Evolutionary conservation across 2,797 vertebrate genomes (phyloP), one percentile per base, ranked within the genome.

Genomic region (Coluber constrictor): DNA sequence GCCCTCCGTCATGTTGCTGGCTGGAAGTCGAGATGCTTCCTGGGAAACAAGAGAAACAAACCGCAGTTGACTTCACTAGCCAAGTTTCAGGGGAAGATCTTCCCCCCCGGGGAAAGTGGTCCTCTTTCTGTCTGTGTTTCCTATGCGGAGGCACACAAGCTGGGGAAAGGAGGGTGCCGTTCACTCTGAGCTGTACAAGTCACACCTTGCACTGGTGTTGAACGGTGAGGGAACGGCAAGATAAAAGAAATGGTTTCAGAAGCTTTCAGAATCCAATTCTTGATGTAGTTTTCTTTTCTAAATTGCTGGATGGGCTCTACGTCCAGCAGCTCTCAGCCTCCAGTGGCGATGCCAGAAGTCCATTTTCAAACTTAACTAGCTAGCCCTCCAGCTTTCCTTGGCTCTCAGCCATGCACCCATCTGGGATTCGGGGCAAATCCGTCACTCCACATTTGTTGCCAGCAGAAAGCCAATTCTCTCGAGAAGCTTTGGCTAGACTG

Each of bases 1-100:
- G 37, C 98, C 98, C 95, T 99, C 99, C 0, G 98, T 99, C 99
- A 99, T 99, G 61, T 96, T 98, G 95, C 57, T 12, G n/a, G 94
- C 95, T 96, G 96, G 96, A 97, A 97, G 43, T 47, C 86, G 87
- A 91, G 94, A 89, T 93, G 79, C 95, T 95, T 96, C 94, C 96
- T 94, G 6, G 16, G 88, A 83, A 87, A 87, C 63, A 89, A 88
- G 60, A 32, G 83, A 8, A 0, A 74, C 86, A 6, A 83, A 83
- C 10, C 1, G 32, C 11, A 25, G 32, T 96, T 79, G 93, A 47
- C 0, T 0, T 83, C 10, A 20, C 9, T 11, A 83, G 74, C 37
- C 74, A 47, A 0, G 37, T 47, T 83, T 47, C 4, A 20, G 20
- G 74, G 74, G 18, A 83, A 83, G 74, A 83, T 47, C 37, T 43